Evolutionary conservation across 2,888 invertebrate species (phyloP).

Genomic region (Enoplolaimus lenunculus): DNA sequence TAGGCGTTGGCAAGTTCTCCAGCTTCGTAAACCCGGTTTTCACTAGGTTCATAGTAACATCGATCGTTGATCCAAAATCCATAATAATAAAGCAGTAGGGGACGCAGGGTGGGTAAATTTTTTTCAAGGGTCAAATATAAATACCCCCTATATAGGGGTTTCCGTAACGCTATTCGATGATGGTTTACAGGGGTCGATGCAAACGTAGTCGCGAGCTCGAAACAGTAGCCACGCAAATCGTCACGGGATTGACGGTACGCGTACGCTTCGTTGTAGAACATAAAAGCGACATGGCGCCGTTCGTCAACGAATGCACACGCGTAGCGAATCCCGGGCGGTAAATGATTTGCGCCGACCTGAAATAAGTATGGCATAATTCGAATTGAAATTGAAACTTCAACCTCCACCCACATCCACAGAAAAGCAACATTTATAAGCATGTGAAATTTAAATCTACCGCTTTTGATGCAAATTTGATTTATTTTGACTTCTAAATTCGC

Average conservation of each 20-base stretch:
- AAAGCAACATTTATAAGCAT: too few relatives aligned
- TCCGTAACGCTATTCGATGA: background rate
- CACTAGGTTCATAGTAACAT: background rate
- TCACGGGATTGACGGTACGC: background rate
- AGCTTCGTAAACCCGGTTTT: background rate
- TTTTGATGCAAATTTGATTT: too few relatives aligned
- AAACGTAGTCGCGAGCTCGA: background rate
- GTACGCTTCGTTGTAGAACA: background rate
- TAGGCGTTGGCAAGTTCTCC: background rate
- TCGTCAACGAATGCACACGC: constrained; percentile 9
- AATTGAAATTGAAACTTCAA: too few relatives aligned
- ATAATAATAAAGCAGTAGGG: background rate
- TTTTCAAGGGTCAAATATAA: background rate
- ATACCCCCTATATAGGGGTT: background rate
- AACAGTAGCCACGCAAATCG: constrained; percentile 4
- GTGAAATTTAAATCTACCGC: too few relatives aligned
- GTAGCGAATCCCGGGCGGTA: constrained; percentile 6
- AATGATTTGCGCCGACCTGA: background rate
- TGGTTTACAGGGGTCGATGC: background rate
- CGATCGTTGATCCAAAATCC: background rate
- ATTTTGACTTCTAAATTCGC: too few relatives aligned
- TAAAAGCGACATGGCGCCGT: background rate
- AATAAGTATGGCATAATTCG: background rate
- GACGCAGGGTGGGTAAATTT: background rate
- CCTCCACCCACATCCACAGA: too few relatives aligned